Percentiles rank a stretch among this genome's conserved stretches.
Conservation (phyloP, 2,113 vertebrate species). For the Elephas maximus region DNA sequence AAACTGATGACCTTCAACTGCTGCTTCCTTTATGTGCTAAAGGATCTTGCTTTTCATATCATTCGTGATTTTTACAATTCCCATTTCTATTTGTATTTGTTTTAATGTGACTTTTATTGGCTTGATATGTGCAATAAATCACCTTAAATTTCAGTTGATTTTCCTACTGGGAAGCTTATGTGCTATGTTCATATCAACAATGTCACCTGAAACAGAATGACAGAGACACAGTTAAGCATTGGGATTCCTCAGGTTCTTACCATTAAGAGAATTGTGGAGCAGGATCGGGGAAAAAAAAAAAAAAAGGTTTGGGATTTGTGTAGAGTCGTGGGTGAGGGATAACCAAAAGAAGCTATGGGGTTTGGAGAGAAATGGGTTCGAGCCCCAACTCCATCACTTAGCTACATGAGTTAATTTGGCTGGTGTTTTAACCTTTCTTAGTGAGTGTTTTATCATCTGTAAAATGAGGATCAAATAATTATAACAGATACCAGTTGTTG, state of each 20-base stretch:
- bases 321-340: neutral
- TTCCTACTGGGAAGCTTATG: neutral
- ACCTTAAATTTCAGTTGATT: conserved; percentile 22
- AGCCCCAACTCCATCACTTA: neutral
- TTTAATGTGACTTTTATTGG: conserved; percentile 5
- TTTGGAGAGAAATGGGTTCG: neutral
- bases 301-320: neutral
- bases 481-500: neutral
- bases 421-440: neutral
- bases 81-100: neutral
- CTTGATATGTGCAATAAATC: neutral
- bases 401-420: neutral
- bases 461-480: conserved; percentile 31
- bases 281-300: neutral
- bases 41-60: neutral
- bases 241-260: neutral
- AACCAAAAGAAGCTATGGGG: neutral
- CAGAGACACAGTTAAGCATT: neutral
- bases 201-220: neutral
- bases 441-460: neutral
- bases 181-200: neutral
- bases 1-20: conserved; percentile 5
- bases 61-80: conserved; percentile 3
- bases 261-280: neutral
- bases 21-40: neutral